Percentiles rank a stretch among this genome's conserved stretches.
Conservation (phyloP, 2,113 vertebrate genomes). For the Climacteris rufus region DNA sequence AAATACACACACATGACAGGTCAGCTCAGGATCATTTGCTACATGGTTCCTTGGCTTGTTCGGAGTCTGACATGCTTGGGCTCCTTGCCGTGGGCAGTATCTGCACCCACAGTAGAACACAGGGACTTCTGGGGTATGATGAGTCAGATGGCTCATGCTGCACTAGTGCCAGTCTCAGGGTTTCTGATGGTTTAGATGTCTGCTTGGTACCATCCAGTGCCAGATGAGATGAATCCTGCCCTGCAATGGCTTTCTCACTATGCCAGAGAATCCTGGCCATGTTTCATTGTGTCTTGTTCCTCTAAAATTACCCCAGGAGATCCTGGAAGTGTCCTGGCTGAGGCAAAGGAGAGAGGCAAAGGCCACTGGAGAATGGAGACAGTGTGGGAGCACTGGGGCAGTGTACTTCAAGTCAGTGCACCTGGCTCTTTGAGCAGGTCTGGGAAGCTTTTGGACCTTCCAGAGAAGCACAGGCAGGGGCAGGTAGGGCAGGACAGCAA, state of each 20-base stretch:
- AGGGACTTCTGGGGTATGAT: background rate
- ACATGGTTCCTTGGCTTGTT: background rate
- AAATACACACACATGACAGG: background rate
- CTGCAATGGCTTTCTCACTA: background rate
- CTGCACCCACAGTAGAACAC: background rate
- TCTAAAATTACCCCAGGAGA: background rate
- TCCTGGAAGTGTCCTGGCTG: background rate
- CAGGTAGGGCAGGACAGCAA: background rate
- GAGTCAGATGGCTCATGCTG: background rate
- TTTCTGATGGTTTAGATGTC: background rate
- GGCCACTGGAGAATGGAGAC: background rate
- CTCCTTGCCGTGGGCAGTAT: background rate
- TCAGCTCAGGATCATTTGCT: background rate
- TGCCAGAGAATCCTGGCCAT: background rate
- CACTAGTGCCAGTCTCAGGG: background rate
- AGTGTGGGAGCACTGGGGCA: rapidly evolving
- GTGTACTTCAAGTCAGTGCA: rapidly evolving
- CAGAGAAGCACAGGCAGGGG: background rate
- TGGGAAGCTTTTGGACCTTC: background rate
- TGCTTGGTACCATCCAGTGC: background rate
- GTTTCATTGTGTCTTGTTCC: background rate
- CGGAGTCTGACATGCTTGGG: background rate
- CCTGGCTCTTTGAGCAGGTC: rapidly evolving
- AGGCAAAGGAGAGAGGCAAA: no score
- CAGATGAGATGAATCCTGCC: background rate